These are phyloP conservation scores for Limnephilus marmoratus DNA, from an alignment of 2,888 invertebrate genomes.

Conservation along the genomic window DNA sequence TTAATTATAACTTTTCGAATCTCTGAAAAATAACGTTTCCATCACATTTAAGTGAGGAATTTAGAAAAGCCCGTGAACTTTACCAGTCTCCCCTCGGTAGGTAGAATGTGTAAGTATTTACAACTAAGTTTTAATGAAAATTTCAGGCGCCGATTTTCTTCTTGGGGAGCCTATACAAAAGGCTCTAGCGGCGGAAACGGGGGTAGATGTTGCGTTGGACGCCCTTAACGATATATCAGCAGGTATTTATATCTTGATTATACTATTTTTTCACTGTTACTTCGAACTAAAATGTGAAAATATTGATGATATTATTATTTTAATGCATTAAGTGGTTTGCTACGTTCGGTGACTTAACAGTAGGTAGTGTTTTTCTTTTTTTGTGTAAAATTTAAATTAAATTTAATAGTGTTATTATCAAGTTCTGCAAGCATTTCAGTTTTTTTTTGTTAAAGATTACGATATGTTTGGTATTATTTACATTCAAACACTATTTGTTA, in stretches of 20 bases:
- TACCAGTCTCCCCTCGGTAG: neutral
- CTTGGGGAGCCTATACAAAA: conserved; percentile 87
- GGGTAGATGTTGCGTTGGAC: conserved; percentile 85
- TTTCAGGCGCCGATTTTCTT: conserved; percentile 83
- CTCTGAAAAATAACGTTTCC: neutral
- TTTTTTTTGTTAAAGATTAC: too few relatives aligned
- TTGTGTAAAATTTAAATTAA: too few relatives aligned
- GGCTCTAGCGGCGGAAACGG: conserved; percentile 85
- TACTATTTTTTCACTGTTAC: neutral
- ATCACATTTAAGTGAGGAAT: neutral
- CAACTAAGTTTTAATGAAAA: conserved; percentile 53
- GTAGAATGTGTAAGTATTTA: conserved; percentile 47
- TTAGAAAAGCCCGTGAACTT: conserved; percentile 21
- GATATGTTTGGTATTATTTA: too few relatives aligned
- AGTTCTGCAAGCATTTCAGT: too few relatives aligned
- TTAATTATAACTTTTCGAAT: neutral
- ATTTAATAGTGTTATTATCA: too few relatives aligned
- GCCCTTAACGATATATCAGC: conserved; percentile 83
- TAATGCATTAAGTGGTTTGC: too few relatives aligned
- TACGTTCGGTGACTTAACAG: too few relatives aligned
- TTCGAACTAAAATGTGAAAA: neutral
- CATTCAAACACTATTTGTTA: too few relatives aligned
- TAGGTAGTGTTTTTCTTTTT: too few relatives aligned
- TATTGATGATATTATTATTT: neutral
- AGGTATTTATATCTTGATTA: conserved; percentile 74